Base-by-base conservation (phyloP, 2,113 vertebrate genomes). In the Gobius niger region DNA sequence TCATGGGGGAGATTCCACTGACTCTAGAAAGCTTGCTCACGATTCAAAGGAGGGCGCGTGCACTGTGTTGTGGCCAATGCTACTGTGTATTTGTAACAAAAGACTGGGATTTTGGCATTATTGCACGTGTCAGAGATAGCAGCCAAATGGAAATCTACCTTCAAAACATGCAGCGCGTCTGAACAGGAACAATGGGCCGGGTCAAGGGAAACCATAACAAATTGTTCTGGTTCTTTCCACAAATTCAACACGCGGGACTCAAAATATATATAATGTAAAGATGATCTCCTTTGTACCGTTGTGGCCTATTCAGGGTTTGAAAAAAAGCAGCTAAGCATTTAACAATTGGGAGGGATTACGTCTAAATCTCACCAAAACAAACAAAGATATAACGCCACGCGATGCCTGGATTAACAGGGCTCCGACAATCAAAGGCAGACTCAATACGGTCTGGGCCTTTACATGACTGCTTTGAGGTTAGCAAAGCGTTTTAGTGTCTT, bases 321-420 rank as follows among this genome's bases (percentile, higher is more conserved):
- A 47, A 72, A 72, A 62, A 63, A 76, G 52, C 44, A 9, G 44
- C 5, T 44, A 67, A 75, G 60, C 49, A 7, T 47, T 65, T 64
- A n/a, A 75, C 70, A 81, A 74, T 65, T 9, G 47, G 47, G 16
- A 18, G 19, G 47, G 75, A 67, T 85, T 70, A 72, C 4, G 41
- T 65, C 40, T 7, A 66, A 80, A 79, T 75, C 64, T 78, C 51
- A 66, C 60, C 44, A 72, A 76, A 85, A 83, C 62, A 83, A 81
- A 80, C 70, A 77, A 4, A 73, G 57, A 53, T 49, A 67, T 53
- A 62, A 34, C 77, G 47, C 65, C 18, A 72, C 75, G 69, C 67
- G 61, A 67, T 14, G 61, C 56, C 41, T 18, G 67, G 77, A 87
- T 86, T 84, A 85, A 66, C 10, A 15, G n/a, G 82, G 69, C 76